Conservation (phyloP, 2,797 vertebrate genomes). For the Ficedula albicollis region DNA sequence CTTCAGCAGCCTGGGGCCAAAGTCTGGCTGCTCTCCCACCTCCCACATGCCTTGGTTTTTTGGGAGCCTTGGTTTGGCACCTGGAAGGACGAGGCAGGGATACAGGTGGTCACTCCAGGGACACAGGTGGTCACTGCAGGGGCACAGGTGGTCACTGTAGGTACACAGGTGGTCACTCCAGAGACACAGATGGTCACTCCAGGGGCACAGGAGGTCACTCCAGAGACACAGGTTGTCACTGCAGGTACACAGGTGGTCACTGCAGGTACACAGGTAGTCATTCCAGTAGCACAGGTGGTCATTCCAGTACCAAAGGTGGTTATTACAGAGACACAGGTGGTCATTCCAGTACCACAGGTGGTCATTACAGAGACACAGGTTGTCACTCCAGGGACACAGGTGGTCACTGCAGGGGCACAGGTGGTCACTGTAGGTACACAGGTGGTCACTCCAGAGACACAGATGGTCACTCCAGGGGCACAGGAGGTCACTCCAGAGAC, state of each 20-base stretch:
- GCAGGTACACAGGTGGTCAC: neutral
- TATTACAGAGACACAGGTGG: neutral
- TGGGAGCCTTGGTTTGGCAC: rapidly evolving
- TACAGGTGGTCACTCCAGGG: neutral
- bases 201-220: neutral
- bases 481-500: neutral
- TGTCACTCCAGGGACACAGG: neutral
- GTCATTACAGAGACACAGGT: neutral
- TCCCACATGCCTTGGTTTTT: rapidly evolving
- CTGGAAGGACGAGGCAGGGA: neutral
- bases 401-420: neutral
- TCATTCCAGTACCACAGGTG: too few relatives aligned
- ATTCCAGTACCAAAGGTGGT: neutral
- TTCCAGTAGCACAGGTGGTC: neutral
- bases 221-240: neutral
- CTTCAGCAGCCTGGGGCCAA: neutral
- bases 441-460: neutral
- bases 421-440: neutral
- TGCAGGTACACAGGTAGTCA: neutral
- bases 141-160: neutral
- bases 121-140: neutral
- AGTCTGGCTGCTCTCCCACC: neutral
- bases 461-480: neutral
- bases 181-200: neutral
- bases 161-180: neutral